Evolutionary conservation across 2,888 invertebrate species (phyloP), one percentile per base, ranked within the genome.

Genomic region (Ormyrus thymus): DNA sequence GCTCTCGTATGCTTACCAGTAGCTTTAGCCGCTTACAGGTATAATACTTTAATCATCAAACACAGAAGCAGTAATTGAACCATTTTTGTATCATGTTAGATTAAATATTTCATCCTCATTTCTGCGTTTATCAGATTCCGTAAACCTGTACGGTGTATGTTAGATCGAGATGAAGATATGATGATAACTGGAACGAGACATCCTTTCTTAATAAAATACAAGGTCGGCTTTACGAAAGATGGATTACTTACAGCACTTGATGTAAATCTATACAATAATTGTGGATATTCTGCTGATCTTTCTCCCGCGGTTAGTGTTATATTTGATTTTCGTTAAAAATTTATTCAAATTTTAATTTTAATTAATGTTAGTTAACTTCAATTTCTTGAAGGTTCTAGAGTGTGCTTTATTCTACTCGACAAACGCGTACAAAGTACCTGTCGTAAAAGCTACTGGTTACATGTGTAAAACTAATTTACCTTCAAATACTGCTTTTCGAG

Each of bases 101-200:
- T 29, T 29, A 1, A 29, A 29, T 1, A 29, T 29, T 29, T 50
- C 1, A 62, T 64, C 43, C 7, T 43, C 29, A 29, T 61, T 3
- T 13, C 0, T 66, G 50, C 46, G 43, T 48, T 59, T 53, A 48
- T 3, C 10, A 95, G 95, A 86, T 90, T 95, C 2, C 92, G 93
- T 62, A 92, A 93, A 82, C 96, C 97, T 0, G 94, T 97, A 0
- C 92, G 97, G 50, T 94, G 95, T 83, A 95, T 96, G 93, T 90
- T 98, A 70, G 97, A 98, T 88, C 92, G 98, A 82, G 96, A 97
- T 85, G 97, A 98, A 91, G 98, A 98, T 88, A 98, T 98, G 96
- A 90, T 94, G 81, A 93, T 95, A 85, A 95, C 96, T 0, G 98
- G 97, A 6, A 95, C 94, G 0, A 91, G 98, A 80, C 97, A 98